These are phyloP conservation scores for Etheostoma nigrum DNA, from an alignment of 2,797 vertebrate species.

Conservation along the genomic window DNA sequence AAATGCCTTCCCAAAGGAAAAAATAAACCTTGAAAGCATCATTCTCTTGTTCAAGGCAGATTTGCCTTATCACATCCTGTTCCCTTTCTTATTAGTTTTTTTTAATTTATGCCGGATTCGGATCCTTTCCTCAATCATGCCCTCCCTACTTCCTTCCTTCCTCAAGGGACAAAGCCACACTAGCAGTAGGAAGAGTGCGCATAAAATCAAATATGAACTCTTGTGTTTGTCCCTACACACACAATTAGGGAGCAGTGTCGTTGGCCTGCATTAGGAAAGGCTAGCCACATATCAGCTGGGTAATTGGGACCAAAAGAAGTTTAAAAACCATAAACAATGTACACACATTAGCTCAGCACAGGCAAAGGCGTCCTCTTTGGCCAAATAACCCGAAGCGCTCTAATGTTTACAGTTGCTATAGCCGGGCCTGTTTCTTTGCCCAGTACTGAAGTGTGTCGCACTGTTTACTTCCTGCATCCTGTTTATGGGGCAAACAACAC, in stretches of 20 bases:
- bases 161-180: constrained; percentile 43
- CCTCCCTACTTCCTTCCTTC: constrained; percentile 57
- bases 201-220: constrained; percentile 15
- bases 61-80: constrained; percentile 57
- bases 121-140: constrained; percentile 37
- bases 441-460: constrained; percentile 4
- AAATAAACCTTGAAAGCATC: constrained; percentile 4
- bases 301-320: constrained; percentile 59
- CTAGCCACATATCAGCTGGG: constrained; percentile 33
- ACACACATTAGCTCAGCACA: constrained; percentile 20
- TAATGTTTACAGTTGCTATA: constrained; percentile 48
- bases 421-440: constrained; percentile 28
- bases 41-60: constrained; percentile 10
- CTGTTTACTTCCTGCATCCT: constrained; percentile 79
- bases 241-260: constrained; percentile 23
- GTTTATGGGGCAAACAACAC: constrained; percentile 68
- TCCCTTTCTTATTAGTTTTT: constrained; percentile 35
- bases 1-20: background rate
- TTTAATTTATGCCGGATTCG: constrained; percentile 24
- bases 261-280: constrained; percentile 41
- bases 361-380: constrained; percentile 47
- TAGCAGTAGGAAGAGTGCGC: constrained; percentile 23
- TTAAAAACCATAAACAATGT: constrained; percentile 33
- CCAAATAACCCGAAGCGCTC: constrained; percentile 56
- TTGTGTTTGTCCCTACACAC: constrained; percentile 29